These are phyloP conservation scores for Helleia helle DNA, from an alignment of 2,888 invertebrate species.

Conservation along the genomic window DNA sequence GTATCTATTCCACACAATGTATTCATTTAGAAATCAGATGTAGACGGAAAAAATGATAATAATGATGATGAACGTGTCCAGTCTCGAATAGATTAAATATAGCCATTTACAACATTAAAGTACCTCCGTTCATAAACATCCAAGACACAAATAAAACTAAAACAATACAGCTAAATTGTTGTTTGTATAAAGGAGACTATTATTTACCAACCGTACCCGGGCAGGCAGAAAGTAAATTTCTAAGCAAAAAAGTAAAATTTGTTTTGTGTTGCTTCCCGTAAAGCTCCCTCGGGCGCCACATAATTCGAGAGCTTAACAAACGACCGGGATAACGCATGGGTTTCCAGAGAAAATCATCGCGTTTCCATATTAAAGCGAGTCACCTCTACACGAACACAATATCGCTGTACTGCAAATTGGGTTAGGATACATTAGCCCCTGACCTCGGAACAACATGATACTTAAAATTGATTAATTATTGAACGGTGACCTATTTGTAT, in stretches of 20 bases:
- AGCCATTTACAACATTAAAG: not conserved
- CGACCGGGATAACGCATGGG: constrained; percentile 43
- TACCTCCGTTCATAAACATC: constrained; percentile 1
- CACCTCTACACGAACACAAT: constrained; percentile 11
- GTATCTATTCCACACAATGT: too few species aligned
- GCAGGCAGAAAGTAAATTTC: constrained; percentile 31
- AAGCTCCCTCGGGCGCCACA: constrained; percentile 46
- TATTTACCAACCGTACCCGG: constrained; percentile 21
- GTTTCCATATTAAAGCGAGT: constrained; percentile 27
- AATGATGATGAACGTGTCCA: too few species aligned
- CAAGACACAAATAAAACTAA: constrained; percentile 14
- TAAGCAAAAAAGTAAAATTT: constrained; percentile 35
- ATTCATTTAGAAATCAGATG: too few species aligned
- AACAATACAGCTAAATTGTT: constrained; percentile 20
- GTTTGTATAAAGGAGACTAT: constrained; percentile 23
- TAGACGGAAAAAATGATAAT: too few species aligned
- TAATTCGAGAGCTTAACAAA: constrained; percentile 50
- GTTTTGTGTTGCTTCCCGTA: constrained; percentile 38
- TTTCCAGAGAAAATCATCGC: constrained; percentile 37
- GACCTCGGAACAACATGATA: not conserved
- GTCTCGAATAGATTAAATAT: not conserved
- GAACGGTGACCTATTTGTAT: constrained; percentile 20
- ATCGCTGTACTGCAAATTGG: constrained; percentile 3
- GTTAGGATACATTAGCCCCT: not conserved
- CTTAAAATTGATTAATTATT: constrained; percentile 7